These are phyloP conservation scores for Pseudorhiza aurosa DNA, from an alignment of 30 jellyfish, hydroid and myxozoan genomes.

Conservation along the genomic window DNA sequence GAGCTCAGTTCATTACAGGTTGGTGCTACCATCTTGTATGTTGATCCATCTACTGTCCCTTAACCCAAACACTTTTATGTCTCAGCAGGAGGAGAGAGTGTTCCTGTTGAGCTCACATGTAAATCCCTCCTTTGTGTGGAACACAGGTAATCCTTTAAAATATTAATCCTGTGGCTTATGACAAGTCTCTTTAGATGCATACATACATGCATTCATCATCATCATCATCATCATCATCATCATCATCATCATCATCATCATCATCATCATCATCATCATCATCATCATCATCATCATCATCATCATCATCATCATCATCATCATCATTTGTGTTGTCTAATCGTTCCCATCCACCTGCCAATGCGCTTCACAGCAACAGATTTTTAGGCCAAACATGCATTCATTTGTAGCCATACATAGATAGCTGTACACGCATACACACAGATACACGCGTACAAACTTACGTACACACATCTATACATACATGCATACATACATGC, in stretches of 20 bases:
- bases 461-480: too few relatives aligned
- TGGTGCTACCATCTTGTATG: not conserved
- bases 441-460: too few relatives aligned
- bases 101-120: slow-evolving; percentile 30
- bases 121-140: slow-evolving; percentile 69
- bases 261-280: not conserved
- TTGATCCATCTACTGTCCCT: too few relatives aligned
- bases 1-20: not conserved
- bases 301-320: not conserved
- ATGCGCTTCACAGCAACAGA: too few relatives aligned
- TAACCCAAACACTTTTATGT: not conserved
- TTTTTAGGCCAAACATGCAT: too few relatives aligned
- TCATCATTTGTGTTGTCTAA: too few relatives aligned
- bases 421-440: too few relatives aligned
- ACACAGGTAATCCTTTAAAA: slow-evolving; percentile 30
- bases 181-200: not conserved
- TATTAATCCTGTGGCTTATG: too few relatives aligned
- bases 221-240: not conserved
- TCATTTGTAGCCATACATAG: too few relatives aligned
- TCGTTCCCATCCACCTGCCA: too few relatives aligned
- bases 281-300: not conserved
- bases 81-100: not conserved
- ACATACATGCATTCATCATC: not conserved
- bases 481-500: too few relatives aligned
- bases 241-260: not conserved